phyloP scores from a whole-genome alignment of 2,113 vertebrate genomes.

The Muscicapa adusta region DNA sequence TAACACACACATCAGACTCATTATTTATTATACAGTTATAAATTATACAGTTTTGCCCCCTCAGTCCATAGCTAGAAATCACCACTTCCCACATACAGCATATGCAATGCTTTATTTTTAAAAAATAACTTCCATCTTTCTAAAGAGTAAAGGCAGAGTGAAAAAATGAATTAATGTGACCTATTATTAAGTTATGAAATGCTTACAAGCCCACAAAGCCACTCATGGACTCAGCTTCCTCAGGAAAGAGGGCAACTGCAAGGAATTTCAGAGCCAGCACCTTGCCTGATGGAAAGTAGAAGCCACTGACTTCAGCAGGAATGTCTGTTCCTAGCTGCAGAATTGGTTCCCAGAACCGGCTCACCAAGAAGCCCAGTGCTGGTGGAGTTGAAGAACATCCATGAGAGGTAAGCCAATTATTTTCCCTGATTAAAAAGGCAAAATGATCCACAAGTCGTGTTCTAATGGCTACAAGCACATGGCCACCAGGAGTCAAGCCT shows the following conservation, averaged over 20 bases:
- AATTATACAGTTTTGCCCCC: conserved; percentile 22
- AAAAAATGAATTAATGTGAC: conserved; percentile 22
- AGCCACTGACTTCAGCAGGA: neutral
- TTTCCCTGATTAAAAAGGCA: neutral
- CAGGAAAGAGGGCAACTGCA: neutral
- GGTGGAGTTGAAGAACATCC: neutral
- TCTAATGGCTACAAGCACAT: neutral
- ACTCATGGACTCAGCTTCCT: neutral
- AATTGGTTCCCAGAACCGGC: neutral
- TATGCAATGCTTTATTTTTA: conserved; percentile 43
- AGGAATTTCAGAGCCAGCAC: neutral
- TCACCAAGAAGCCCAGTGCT: neutral
- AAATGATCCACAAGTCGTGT: neutral
- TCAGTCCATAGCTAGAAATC: conserved; percentile 47
- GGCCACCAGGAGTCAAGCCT: neutral
- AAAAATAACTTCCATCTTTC: conserved; percentile 13
- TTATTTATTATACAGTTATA: conserved; percentile 38
- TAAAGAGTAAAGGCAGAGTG: conserved; percentile 14
- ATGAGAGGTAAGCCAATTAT: neutral
- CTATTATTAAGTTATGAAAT: conserved; percentile 14
- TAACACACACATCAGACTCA: conserved; percentile 5
- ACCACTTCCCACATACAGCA: conserved; percentile 56
- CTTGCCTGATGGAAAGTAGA: neutral
- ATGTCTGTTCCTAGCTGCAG: neutral
- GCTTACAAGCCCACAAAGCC: neutral